These are phyloP conservation scores for Urophycis tenuis DNA, from an alignment of 2,797 vertebrate species.

Conservation along the genomic window DNA sequence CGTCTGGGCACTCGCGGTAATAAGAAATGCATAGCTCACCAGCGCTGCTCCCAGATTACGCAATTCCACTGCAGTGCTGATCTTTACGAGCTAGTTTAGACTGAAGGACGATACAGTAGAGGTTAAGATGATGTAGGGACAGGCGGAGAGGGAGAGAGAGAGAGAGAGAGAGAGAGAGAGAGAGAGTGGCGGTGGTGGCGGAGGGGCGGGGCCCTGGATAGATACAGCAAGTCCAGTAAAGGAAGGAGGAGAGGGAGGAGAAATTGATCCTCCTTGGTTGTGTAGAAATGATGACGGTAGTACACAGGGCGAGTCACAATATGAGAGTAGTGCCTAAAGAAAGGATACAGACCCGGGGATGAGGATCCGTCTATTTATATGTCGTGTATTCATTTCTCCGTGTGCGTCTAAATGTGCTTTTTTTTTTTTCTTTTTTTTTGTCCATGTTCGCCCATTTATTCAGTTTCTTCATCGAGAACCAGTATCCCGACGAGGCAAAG, in stretches of 20 bases:
- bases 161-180: not conserved
- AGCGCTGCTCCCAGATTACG: constrained; percentile 50
- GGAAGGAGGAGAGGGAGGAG: constrained; percentile 17
- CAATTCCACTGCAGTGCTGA: constrained; percentile 63
- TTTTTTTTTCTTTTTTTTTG: too few species aligned
- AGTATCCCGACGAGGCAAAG: constrained; percentile 78
- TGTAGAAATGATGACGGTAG: constrained; percentile 40
- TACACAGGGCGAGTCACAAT: not conserved
- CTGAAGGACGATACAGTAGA: constrained; percentile 60
- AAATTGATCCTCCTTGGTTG: constrained; percentile 49
- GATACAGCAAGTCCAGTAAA: constrained; percentile 9
- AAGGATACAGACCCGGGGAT: not conserved
- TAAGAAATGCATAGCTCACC: constrained; percentile 54
- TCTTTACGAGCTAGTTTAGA: constrained; percentile 59
- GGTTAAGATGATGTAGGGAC: constrained; percentile 50
- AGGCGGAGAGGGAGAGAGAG: not conserved
- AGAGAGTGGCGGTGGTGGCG: not conserved
- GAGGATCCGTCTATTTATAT: not conserved
- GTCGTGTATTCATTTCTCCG: not conserved
- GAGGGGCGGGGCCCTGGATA: not conserved
- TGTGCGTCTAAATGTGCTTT: not conserved
- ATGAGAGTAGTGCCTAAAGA: not conserved
- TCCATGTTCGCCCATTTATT: too few species aligned
- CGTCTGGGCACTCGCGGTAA: constrained; percentile 52
- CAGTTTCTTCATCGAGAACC: constrained; percentile 81